A percentile compares a stretch with the other conserved stretches of the same genome.
These are phyloP conservation scores for Siphlonurus alternatus DNA, from an alignment of 2,888 invertebrate species.

Conservation along the genomic window DNA sequence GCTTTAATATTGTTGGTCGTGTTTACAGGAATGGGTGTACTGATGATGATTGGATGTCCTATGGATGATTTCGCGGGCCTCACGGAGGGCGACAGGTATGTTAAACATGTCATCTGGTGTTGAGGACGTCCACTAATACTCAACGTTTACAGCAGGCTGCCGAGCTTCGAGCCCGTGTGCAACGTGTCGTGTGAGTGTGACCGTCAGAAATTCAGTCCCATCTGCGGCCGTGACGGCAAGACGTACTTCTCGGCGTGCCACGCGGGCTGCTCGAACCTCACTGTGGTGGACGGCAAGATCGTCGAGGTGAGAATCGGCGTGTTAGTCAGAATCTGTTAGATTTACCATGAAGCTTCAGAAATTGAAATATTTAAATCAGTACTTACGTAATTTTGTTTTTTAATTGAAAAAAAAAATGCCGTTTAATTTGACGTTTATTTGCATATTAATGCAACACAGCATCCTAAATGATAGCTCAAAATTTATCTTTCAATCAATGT, in stretches of 20 bases:
- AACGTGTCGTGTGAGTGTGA: conserved; percentile 55
- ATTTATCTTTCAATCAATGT: no score
- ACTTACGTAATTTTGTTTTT: not conserved
- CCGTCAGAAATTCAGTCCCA: conserved; percentile 59
- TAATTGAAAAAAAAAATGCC: not conserved
- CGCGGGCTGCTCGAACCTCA: conserved; percentile 59
- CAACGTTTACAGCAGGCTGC: not conserved
- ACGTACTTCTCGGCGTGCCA: conserved; percentile 83
- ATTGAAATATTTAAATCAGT: not conserved
- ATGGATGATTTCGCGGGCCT: conserved; percentile 66
- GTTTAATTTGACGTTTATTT: no score
- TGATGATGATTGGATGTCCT: conserved; percentile 83
- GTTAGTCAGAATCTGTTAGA: no score
- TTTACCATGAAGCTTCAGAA: not conserved
- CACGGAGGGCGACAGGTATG: conserved; percentile 14
- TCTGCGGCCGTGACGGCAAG: conserved; percentile 65
- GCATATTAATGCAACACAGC: no score
- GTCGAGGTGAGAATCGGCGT: conserved; percentile 24
- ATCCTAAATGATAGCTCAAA: no score
- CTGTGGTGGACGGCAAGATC: conserved; percentile 39
- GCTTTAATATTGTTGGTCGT: no score
- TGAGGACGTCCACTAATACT: not conserved
- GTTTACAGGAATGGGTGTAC: conserved; percentile 56
- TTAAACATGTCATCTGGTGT: not conserved
- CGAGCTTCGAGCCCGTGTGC: conserved; percentile 38